Base-by-base conservation (phyloP, 2,888 invertebrate genomes). In the Steinernema scapterisci region DNA sequence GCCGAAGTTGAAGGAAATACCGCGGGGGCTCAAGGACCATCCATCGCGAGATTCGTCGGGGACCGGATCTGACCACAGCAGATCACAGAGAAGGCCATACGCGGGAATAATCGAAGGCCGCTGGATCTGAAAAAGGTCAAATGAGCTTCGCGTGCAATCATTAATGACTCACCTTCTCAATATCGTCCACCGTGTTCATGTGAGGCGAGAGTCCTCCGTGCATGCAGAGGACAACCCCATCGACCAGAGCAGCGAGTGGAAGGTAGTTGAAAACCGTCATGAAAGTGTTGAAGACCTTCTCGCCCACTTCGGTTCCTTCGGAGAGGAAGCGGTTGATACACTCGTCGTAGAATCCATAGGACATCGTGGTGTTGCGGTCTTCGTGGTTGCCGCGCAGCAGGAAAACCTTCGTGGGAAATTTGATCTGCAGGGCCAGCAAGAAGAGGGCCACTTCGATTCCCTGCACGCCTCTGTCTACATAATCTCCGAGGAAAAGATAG, bases 1-100 rank as follows among this genome's bases (percentile, higher is more conserved):
- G 25, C 90, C 90, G 84, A 90, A 91, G 19, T 89, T 89, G 84
- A 89, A 90, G 16, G 90, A 90, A 38, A 91, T 90, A 46, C 91
- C 91, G 51, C 91, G 80, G n/a, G 78, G 71, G 0, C 80, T 82
- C 48, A 84, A 54, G 0, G 82, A 76, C 81, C 81, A 84, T 0
- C 83, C 81, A 21, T 77, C 73, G 27, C 70, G 52, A 21, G 56
- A 31, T 43, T 76, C 78, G n/a, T 76, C 74, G 11, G 71, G 46
- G 11, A 79, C 79, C 9, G 82, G 83, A 73, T 83, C 82, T 3
- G 80, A 75, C 83, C 84, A 83, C 1, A 84, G 77, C 16, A 84
- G 73, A 71, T 84, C 84, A 52, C 83, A 83, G 44, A 80, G 79
- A 16, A 83, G 71, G 2, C 83, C 83, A 63, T 79, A 83, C 0